Percentiles rank a stretch among this genome's conserved stretches.
These are phyloP conservation scores for Holothuria scabra DNA, from an alignment of 53 echinoderm and acorn worm genomes.

Conservation along the genomic window DNA sequence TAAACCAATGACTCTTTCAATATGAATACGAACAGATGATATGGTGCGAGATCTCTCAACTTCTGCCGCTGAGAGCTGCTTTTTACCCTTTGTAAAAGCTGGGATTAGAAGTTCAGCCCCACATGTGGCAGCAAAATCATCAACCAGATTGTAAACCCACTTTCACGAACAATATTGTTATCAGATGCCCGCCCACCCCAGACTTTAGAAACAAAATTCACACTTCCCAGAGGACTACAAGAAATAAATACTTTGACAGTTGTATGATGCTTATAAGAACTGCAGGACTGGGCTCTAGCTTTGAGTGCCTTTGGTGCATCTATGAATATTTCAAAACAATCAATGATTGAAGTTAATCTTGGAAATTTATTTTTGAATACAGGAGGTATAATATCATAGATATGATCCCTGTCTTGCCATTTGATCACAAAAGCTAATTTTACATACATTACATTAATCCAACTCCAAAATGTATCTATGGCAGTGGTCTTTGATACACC, in stretches of 20 bases:
- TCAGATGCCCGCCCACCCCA: neutral
- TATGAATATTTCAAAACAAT: slow-evolving; percentile 55
- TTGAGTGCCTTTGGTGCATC: neutral
- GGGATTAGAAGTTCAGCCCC: slow-evolving; percentile 28
- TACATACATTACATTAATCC: slow-evolving; percentile 15
- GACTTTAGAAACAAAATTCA: slow-evolving; percentile 10
- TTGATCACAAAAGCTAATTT: slow-evolving; percentile 29
- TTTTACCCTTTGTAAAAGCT: slow-evolving; percentile 55
- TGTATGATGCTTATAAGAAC: slow-evolving; percentile 41
- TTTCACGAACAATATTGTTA: no score
- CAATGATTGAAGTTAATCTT: slow-evolving; percentile 30
- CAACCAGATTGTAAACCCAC: neutral
- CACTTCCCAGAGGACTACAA: slow-evolving; percentile 31
- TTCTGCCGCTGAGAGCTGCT: slow-evolving; percentile 51
- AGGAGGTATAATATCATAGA: neutral
- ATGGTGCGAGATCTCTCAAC: slow-evolving; percentile 41
- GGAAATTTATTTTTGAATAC: slow-evolving; percentile 26
- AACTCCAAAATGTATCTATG: no score
- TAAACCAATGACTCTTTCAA: slow-evolving; percentile 48
- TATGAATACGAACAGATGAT: slow-evolving; percentile 46
- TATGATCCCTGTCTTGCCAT: neutral
- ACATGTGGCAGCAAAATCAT: slow-evolving; percentile 47
- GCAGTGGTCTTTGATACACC: slow-evolving; percentile 21
- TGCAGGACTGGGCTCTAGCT: slow-evolving; percentile 45
- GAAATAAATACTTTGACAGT: slow-evolving; percentile 48